Evolutionary conservation across 2,113 vertebrate species (phyloP).

Genomic region (Zapornia atra): DNA sequence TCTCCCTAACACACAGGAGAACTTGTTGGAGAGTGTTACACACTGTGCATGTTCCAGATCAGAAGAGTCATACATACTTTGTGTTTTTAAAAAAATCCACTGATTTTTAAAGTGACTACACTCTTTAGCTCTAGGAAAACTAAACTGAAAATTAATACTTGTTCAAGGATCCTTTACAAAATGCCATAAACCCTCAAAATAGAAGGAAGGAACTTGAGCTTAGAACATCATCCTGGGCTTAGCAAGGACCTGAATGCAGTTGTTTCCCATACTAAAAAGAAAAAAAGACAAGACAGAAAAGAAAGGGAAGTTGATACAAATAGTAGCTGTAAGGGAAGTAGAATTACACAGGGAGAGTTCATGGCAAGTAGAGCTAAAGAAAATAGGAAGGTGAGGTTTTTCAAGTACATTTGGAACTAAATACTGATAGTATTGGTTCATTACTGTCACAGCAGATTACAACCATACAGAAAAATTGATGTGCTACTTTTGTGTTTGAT

Average conservation of each 20-base stretch:
- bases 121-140: background rate
- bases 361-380: background rate
- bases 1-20: background rate
- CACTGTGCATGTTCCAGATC: background rate
- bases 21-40: background rate
- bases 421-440: background rate
- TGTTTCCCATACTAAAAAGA: background rate
- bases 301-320: background rate
- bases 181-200: background rate
- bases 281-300: background rate
- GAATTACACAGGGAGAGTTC: background rate
- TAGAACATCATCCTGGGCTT: background rate
- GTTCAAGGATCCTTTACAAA: background rate
- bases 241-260: background rate
- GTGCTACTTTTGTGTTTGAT: background rate
- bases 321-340: background rate
- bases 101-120: background rate
- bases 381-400: constrained; percentile 52
- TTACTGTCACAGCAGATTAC: background rate
- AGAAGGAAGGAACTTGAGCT: background rate
- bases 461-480: background rate
- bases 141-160: background rate
- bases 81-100: background rate
- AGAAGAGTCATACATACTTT: background rate
- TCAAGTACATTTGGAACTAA: constrained; percentile 40